Evolutionary conservation across 37 sponge, comb jelly and placozoan genomes (phyloP), one percentile per base, ranked within the genome.

Genomic region (Crambe crambe): DNA sequence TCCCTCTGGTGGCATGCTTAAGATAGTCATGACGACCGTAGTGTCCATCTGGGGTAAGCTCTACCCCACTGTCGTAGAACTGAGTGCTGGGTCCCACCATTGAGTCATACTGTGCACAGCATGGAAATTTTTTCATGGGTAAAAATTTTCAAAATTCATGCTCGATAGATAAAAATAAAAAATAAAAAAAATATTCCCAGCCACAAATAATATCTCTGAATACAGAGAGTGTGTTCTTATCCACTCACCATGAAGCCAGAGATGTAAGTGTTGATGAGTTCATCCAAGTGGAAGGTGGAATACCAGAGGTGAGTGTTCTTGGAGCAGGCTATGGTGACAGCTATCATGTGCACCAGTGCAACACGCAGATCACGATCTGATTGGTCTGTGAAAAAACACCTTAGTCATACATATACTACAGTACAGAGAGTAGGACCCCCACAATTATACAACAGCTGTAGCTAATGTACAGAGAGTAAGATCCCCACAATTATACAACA

Each of bases 21-120:
- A 71, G 66, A 73, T 92, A 95, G 73, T 86, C 93, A 23, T 83
- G 80, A 17, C 90, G 87, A 6, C 86, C 90, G 74, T 77, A 95
- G 32, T 76, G 44, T 8, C 96, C 96, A n/a, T 92, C 93, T 2
- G 60, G 62, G 39, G 87, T 84, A 27, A 95, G 82, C 63, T 90
- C 83, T 6, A 85, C 77, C 8, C 96, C 96, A 80, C 78, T 81
- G 68, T 89, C 93, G 64, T 89, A 95, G 58, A 80, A 70, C 54
- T 86, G 59, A 25, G 67, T 79, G n/a, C 83, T 69, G 27, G 76
- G 76, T 1, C 70, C 71, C 23, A 83, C 77, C 20, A 22, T 56
- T 40, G 58, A 40, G 43, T 83, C 74, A 44, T 82, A 82, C 83
- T 82, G 66, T 21, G 36, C 0, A 47, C 51, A 47, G 6, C 6